Conservation (phyloP, 2,888 invertebrate species). For the Ennomos fuscantarius region DNA sequence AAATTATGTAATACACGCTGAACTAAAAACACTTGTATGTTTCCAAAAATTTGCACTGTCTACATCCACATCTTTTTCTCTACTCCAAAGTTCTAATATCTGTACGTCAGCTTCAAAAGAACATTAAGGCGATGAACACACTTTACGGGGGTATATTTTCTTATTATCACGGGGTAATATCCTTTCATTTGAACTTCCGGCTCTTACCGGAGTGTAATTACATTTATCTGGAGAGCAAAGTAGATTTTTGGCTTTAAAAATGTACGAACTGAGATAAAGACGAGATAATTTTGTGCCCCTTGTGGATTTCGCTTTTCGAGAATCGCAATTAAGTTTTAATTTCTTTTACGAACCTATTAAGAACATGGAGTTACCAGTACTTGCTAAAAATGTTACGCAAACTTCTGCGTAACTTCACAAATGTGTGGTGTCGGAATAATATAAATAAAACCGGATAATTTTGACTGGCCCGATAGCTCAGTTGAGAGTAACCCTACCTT, state of each 20-base stretch:
- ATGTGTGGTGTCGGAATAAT: too few species aligned
- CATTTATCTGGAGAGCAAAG: constrained; percentile 37
- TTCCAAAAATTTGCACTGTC: background rate
- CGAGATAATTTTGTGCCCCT: constrained; percentile 24
- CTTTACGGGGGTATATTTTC: constrained; percentile 33
- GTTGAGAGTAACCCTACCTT: too few species aligned
- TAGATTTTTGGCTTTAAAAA: constrained; percentile 27
- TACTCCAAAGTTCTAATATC: constrained; percentile 11
- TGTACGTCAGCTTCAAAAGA: constrained; percentile 16
- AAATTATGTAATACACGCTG: too few species aligned
- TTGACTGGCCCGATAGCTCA: too few species aligned
- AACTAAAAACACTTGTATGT: constrained; percentile 4
- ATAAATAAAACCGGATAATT: too few species aligned
- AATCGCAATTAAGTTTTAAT: constrained; percentile 24
- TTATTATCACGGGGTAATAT: constrained; percentile 35
- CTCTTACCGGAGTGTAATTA: constrained; percentile 35
- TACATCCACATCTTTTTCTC: background rate
- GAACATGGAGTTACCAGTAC: background rate
- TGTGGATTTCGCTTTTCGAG: constrained; percentile 22
- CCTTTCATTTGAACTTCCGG: constrained; percentile 36
- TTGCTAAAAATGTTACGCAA: too few species aligned
- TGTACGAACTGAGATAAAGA: constrained; percentile 24
- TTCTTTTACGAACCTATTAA: constrained; percentile 11
- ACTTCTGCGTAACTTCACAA: too few species aligned
- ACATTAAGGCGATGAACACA: constrained; percentile 28